Conservation (phyloP, 2,797 vertebrate genomes). For the Synaphobranchus kaupii region DNA sequence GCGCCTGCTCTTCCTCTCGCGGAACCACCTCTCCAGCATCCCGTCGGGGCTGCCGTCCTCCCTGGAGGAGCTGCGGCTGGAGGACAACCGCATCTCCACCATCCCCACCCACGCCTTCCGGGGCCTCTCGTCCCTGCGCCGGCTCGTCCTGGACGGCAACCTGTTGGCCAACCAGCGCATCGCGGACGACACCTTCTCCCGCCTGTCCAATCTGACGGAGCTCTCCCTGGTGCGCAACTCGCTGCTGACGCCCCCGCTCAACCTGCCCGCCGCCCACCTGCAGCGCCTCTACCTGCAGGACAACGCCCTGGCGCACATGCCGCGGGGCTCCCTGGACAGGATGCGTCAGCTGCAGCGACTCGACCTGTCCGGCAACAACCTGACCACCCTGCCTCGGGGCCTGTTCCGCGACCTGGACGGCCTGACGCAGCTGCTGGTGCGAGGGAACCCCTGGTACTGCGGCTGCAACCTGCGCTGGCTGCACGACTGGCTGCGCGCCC, state of each 20-base stretch:
- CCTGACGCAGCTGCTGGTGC: conserved; percentile 82
- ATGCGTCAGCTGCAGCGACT: conserved; percentile 84
- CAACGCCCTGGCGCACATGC: conserved; percentile 89
- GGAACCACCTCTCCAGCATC: conserved; percentile 94
- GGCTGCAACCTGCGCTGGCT: conserved; percentile 92
- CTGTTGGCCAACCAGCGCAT: conserved; percentile 94
- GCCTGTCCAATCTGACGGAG: conserved; percentile 88
- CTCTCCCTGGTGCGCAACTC: conserved; percentile 91
- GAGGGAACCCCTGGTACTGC: conserved; percentile 96
- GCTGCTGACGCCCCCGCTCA: conserved; percentile 84
- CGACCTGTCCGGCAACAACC: conserved; percentile 92
- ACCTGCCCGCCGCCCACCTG: conserved; percentile 84
- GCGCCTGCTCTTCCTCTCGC: conserved; percentile 87
- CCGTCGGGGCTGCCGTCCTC: conserved; percentile 89
- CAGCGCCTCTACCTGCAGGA: conserved; percentile 89
- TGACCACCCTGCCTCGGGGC: conserved; percentile 87
- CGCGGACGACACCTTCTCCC: conserved; percentile 88
- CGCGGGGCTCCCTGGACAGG: conserved; percentile 81
- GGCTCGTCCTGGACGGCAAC: conserved; percentile 92
- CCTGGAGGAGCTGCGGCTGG: conserved; percentile 89
- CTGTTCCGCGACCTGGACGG: conserved; percentile 88
- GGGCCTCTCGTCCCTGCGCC: conserved; percentile 83
- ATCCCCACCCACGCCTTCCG: conserved; percentile 90
- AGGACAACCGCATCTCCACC: conserved; percentile 95
- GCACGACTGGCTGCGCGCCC: conserved; percentile 85